A percentile compares a stretch with the other conserved stretches of the same genome.
phyloP scores from a whole-genome alignment of 2,888 invertebrate genomes.

The Papilio gigon region DNA sequence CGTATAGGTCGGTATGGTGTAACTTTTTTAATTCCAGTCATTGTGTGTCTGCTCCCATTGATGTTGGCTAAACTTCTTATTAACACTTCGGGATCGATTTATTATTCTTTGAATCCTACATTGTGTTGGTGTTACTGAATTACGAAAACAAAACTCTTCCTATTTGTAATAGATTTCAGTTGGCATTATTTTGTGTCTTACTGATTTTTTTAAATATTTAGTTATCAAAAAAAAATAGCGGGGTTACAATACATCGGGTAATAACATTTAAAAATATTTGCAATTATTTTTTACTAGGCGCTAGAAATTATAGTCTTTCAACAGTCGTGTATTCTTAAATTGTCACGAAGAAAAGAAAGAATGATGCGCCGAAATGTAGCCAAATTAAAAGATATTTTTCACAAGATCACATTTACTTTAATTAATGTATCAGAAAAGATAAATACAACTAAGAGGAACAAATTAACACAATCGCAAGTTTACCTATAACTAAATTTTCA shows the following conservation, averaged over 20 bases:
- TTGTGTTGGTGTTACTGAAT: slow-evolving; percentile 30
- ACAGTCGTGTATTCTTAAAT: no score
- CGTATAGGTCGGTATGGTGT: not conserved
- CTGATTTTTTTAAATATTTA: not conserved
- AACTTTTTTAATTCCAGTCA: slow-evolving; percentile 39
- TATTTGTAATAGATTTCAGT: slow-evolving; percentile 6
- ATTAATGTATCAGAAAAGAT: not conserved
- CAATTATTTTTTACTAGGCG: slow-evolving; percentile 11
- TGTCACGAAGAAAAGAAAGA: no score
- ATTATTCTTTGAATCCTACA: slow-evolving; percentile 9
- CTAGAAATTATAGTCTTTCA: not conserved
- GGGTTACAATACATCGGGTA: no score
- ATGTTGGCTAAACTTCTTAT: slow-evolving; percentile 34
- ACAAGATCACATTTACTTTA: not conserved
- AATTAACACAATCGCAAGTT: not conserved
- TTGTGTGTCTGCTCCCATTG: slow-evolving; percentile 24
- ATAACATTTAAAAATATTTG: not conserved
- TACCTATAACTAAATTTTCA: not conserved
- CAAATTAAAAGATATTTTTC: not conserved
- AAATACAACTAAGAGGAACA: not conserved
- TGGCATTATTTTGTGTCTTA: not conserved
- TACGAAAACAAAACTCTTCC: slow-evolving; percentile 26
- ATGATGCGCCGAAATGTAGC: no score
- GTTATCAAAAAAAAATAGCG: not conserved
- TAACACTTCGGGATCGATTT: slow-evolving; percentile 29